A percentile compares a stretch with the other conserved stretches of the same genome.
These are phyloP conservation scores for Drosophila subsilvestris DNA, from an alignment of 2,888 invertebrate genomes.

Conservation along the genomic window DNA sequence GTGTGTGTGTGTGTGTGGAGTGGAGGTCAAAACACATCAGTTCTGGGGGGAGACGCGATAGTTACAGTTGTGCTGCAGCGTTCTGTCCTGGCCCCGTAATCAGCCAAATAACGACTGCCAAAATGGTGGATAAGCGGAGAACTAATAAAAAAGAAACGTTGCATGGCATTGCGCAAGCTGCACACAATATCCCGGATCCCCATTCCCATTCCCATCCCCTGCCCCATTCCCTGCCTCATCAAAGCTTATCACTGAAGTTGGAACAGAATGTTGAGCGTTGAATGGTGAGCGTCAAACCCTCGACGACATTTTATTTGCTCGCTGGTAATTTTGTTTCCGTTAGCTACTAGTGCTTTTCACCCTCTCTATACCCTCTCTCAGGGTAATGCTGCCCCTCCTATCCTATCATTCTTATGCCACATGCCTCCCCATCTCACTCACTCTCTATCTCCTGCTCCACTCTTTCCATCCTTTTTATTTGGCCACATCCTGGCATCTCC, in stretches of 20 bases:
- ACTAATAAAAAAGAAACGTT: slow-evolving; percentile 75
- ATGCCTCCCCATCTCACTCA: neutral
- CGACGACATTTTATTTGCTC: slow-evolving; percentile 76
- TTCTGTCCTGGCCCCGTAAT: slow-evolving; percentile 71
- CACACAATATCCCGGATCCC: slow-evolving; percentile 47
- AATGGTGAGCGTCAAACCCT: slow-evolving; percentile 60
- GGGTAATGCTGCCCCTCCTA: slow-evolving; percentile 2
- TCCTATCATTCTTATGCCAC: slow-evolving; percentile 14
- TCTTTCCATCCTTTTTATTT: neutral
- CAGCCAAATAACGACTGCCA: slow-evolving; percentile 73
- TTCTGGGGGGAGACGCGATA: neutral
- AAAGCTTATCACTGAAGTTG: slow-evolving; percentile 61
- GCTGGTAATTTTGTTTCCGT: slow-evolving; percentile 73
- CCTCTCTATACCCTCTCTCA: slow-evolving; percentile 5
- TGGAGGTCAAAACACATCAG: slow-evolving; percentile 27
- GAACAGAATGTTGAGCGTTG: slow-evolving; percentile 28
- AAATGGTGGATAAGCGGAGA: slow-evolving; percentile 72
- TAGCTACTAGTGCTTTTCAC: slow-evolving; percentile 54
- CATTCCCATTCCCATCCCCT: slow-evolving; percentile 17
- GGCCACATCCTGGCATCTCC: slow-evolving; percentile 14
- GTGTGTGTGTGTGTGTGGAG: slow-evolving; percentile 3
- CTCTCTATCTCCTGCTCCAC: slow-evolving; percentile 7
- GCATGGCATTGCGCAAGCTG: slow-evolving; percentile 63
- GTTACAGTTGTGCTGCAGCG: slow-evolving; percentile 25
- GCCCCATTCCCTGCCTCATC: slow-evolving; percentile 22